These are phyloP conservation scores for Zygaena filipendulae DNA, from an alignment of 2,888 invertebrate species.

Conservation along the genomic window DNA sequence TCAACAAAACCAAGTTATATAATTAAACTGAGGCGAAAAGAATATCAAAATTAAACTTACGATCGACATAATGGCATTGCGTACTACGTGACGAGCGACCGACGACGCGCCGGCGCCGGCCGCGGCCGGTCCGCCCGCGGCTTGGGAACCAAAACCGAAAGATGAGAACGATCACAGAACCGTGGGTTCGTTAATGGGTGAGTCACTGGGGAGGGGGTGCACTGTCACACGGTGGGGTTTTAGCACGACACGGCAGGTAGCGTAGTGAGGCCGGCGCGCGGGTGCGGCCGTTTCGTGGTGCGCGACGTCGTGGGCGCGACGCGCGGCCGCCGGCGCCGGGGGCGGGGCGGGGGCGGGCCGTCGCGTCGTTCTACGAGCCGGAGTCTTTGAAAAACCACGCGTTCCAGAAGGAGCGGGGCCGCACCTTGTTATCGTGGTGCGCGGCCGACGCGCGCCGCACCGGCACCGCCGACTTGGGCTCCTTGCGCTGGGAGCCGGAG, in stretches of 20 bases:
- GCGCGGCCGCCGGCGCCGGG: constrained; percentile 8
- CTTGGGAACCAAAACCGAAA: constrained; percentile 27
- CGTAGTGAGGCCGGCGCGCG: constrained; percentile 13
- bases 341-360: constrained; percentile 2
- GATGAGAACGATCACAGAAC: constrained; percentile 19
- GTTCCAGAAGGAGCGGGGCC: constrained; percentile 76
- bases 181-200: constrained; percentile 18
- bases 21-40: constrained; percentile 21
- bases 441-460: constrained; percentile 31
- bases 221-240: constrained; percentile 42
- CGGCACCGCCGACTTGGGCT: constrained; percentile 41
- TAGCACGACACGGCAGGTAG: constrained; percentile 20
- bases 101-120: constrained; percentile 15
- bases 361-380: constrained; percentile 10
- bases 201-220: constrained; percentile 36
- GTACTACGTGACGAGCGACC: constrained; percentile 22
- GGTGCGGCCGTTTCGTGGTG: constrained; percentile 11
- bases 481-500: constrained; percentile 48
- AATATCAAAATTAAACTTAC: constrained; percentile 38
- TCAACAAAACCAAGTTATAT: constrained; percentile 9
- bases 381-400: constrained; percentile 65
- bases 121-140: constrained; percentile 20
- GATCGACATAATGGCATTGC: constrained; percentile 64
- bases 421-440: constrained; percentile 74
- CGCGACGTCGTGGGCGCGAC: constrained; percentile 9